phyloP scores from a whole-genome alignment of 2,797 vertebrate species.

The Cryptoprocta ferox region DNA sequence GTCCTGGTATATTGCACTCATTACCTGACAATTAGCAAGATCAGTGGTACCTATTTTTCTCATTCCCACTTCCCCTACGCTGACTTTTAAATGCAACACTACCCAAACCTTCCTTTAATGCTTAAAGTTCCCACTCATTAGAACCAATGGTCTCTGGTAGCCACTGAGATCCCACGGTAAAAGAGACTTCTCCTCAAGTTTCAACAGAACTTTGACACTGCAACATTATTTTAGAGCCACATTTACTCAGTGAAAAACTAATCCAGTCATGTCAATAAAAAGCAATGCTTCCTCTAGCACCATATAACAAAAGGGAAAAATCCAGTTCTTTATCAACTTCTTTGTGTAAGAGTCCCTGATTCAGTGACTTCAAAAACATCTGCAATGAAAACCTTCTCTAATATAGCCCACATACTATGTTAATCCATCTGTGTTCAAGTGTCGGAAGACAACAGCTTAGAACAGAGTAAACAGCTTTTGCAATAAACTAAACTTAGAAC shows the following conservation, averaged over 20 bases:
- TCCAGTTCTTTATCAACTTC: neutral
- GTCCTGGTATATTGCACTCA: neutral
- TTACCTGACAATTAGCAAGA: neutral
- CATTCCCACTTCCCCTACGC: neutral
- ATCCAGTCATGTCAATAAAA: neutral
- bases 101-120: neutral
- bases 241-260: neutral
- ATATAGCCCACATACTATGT: neutral
- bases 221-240: neutral
- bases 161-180: neutral
- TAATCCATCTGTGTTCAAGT: neutral
- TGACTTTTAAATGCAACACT: neutral
- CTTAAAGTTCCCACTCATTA: neutral
- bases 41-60: neutral
- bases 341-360: neutral
- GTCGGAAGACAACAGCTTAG: neutral
- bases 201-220: neutral
- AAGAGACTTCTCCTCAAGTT: neutral
- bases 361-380: slow-evolving; percentile 5
- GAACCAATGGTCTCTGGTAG: neutral
- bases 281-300: neutral
- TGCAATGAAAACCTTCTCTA: neutral
- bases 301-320: neutral
- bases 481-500: slow-evolving; percentile 30
- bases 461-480: neutral